These are phyloP conservation scores for Elanus axillaris DNA, from an alignment of 2,113 vertebrate species.

Conservation along the genomic window DNA sequence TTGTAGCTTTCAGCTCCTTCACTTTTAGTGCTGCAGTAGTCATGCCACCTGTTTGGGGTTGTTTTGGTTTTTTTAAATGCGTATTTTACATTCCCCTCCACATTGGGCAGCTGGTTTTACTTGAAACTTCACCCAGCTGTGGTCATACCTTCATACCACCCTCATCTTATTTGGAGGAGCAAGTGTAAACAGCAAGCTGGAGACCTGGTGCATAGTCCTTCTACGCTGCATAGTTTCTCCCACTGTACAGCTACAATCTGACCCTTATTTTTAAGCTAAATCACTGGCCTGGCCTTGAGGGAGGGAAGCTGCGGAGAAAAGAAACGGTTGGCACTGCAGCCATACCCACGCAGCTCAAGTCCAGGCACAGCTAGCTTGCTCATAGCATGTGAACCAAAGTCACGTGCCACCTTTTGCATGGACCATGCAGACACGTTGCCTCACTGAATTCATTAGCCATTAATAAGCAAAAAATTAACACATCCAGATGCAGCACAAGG, in stretches of 20 bases:
- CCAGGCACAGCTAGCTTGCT: background rate
- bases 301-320: background rate
- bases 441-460: background rate
- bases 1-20: background rate
- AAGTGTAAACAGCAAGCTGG: background rate
- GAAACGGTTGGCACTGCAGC: background rate
- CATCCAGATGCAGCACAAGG: background rate
- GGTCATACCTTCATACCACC: background rate
- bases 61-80: background rate
- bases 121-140: background rate
- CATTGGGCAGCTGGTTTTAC: background rate
- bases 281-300: background rate
- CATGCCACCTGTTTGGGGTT: background rate
- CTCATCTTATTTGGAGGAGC: background rate
- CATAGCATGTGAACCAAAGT: background rate
- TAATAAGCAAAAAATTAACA: background rate
- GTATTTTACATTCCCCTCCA: background rate
- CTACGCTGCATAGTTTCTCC: background rate
- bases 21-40: background rate
- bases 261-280: background rate
- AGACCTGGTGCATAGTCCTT: background rate
- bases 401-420: accelerated
- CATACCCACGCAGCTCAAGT: background rate
- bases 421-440: no score
- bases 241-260: background rate